phyloP scores from a whole-genome alignment of 2,113 vertebrate genomes.

The Plotosus lineatus region DNA sequence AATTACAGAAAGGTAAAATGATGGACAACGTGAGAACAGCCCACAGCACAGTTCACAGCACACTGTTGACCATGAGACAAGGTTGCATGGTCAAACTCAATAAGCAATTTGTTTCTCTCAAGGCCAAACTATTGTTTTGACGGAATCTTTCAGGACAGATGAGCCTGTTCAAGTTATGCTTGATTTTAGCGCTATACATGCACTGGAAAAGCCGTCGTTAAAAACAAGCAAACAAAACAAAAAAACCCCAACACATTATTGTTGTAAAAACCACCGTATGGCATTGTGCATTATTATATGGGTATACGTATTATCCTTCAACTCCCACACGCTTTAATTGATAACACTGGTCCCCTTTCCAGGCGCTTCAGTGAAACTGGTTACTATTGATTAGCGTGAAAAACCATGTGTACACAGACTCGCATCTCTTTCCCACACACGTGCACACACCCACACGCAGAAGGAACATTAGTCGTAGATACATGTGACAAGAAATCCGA shows the following conservation, averaged over 20 bases:
- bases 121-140: conserved; percentile 17
- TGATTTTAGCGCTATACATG: neutral
- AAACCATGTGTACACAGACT: neutral
- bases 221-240: neutral
- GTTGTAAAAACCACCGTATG: conserved; percentile 10
- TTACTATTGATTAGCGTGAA: neutral
- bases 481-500: neutral
- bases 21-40: conserved; percentile 20
- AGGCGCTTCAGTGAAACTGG: neutral
- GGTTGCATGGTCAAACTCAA: neutral
- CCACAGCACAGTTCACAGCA: neutral
- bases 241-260: neutral
- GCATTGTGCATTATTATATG: neutral
- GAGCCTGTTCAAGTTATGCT: neutral
- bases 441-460: neutral
- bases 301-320: neutral
- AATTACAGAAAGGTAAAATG: neutral
- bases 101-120: conserved; percentile 36
- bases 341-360: neutral
- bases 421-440: neutral
- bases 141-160: neutral
- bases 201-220: neutral
- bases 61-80: conserved; percentile 7
- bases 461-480: neutral
- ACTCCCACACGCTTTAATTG: neutral